Evolutionary conservation across 2,888 invertebrate species (phyloP), one percentile per base, ranked within the genome.

Genomic region (Anticlea derivata): DNA sequence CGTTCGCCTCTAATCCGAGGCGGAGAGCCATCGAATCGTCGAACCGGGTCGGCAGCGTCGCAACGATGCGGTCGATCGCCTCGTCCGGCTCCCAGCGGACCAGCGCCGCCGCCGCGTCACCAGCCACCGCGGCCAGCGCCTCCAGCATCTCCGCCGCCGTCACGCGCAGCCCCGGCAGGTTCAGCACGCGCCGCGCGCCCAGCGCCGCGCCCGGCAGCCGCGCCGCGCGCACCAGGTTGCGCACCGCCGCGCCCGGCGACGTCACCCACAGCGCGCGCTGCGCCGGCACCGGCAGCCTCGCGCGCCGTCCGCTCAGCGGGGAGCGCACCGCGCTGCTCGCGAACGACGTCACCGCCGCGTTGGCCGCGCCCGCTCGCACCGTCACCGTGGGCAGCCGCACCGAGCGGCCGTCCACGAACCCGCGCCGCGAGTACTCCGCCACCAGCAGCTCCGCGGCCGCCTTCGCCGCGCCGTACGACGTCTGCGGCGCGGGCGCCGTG

Each of bases 301-400:
- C 70, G 20, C 43, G 49, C 20, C 62, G 50, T 1, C 86, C 84
- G 1, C 71, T 68, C 43, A 89, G 63, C 8, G 88, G 85, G 51
- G 86, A 86, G 11, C 89, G 76, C 26, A 89, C 67, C 8, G 86
- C 66, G 1, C 80, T 83, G 62, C 86, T 86, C 1, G 80, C 89
- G 50, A 81, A 89, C 30, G 86, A 86, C n/a, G 89, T 85, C 27
- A 87, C 78, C 0, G 89, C 89, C 10, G 72, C 65, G 58, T 89
- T 89, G 7, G 88, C 67, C 1, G 63, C 66, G 1, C 87, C 87
- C 0, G 75, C 75, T n/a, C 89, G 74, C 6, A 89, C 83, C 44
- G 77, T 80, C 30, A 89, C 84, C 1, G 86, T 83, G 5, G 89
- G 88, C 50, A 88, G 62, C 3, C 89, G 77, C 35, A 86, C 70